phyloP scores from a whole-genome alignment of 2,113 vertebrate species.

The Gasterosteus aculeatus region DNA sequence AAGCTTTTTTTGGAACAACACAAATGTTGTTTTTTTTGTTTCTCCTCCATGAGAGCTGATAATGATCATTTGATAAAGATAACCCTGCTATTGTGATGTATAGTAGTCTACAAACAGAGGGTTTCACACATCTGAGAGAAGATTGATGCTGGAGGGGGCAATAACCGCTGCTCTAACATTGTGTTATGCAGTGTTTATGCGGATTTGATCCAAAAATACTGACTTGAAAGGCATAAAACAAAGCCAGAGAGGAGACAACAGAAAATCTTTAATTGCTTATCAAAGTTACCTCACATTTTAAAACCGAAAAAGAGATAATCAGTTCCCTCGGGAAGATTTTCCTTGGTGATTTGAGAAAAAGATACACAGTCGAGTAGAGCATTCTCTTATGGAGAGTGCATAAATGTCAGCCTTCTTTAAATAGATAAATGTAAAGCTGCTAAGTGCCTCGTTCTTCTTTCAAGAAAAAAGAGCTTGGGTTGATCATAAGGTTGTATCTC shows the following conservation, averaged over 20 bases:
- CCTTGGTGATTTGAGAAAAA: constrained; percentile 81
- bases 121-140: constrained; percentile 63
- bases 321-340: constrained; percentile 77
- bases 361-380: constrained; percentile 64
- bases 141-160: constrained; percentile 61
- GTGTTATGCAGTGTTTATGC: constrained; percentile 55
- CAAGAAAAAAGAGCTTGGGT: constrained; percentile 17
- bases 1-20: constrained; percentile 61
- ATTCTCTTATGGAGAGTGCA: constrained; percentile 58
- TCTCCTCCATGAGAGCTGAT: constrained; percentile 56
- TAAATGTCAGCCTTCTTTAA: constrained; percentile 83
- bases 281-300: constrained; percentile 81
- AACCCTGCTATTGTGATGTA: constrained; percentile 66
- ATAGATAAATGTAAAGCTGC: constrained; percentile 74
- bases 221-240: constrained; percentile 75
- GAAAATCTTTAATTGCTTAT: constrained; percentile 84
- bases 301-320: constrained; percentile 76
- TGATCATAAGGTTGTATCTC: constrained; percentile 55
- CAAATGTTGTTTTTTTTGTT: constrained; percentile 16
- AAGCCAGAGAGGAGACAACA: constrained; percentile 71
- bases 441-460: constrained; percentile 56
- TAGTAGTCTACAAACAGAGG: constrained; percentile 50
- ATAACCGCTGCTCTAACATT: constrained; percentile 49
- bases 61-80: constrained; percentile 76
- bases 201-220: constrained; percentile 77